Evolutionary conservation across 2,113 vertebrate genomes (phyloP), one percentile per base, ranked within the genome.

Genomic region (Maccullochella peelii): DNA sequence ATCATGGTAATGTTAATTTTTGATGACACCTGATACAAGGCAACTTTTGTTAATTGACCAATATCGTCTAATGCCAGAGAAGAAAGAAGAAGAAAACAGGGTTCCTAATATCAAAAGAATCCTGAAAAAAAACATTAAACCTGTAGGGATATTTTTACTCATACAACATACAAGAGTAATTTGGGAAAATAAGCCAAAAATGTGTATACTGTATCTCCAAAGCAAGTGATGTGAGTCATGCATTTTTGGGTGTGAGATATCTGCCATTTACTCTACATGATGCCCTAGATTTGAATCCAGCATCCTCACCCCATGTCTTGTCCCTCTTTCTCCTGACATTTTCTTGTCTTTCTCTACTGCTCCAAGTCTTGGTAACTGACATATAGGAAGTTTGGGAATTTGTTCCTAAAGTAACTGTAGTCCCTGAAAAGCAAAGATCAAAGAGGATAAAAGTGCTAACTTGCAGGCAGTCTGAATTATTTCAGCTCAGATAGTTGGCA

Each of bases 401-500:
- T 47, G 12, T 54, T 33, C 0, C 5, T 50, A 8, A 62, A 15
- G 11, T 21, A 20, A 36, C n/a, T 23, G 21, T 25, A 38, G 49
- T 23, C 1, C 14, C 12, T 40, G 1, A 20, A 47, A 65, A 25
- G 52, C 1, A 50, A 16, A 55, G 10, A 69, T 74, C 7, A 84
- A 79, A 78, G 20, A 10, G 30, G 4, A 63, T 47, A 11, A 6
- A 65, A 80, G 25, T 50, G 49, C 14, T 23, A 71, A 44, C 15
- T 30, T 44, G 8, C 27, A 75, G 25, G 44, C 38, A 21, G 15
- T 27, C 27, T 77, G 70, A 75, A 63, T 57, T 44, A 27, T 72
- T 80, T 33, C 23, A 62, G 23, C 54, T 79, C 33, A 18, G 44
- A 36, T 52, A 1, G 58, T 61, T 75, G 77, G 33, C 71, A 1